phyloP scores from a whole-genome alignment of 2,797 vertebrate genomes.

The Poecile montanus region DNA sequence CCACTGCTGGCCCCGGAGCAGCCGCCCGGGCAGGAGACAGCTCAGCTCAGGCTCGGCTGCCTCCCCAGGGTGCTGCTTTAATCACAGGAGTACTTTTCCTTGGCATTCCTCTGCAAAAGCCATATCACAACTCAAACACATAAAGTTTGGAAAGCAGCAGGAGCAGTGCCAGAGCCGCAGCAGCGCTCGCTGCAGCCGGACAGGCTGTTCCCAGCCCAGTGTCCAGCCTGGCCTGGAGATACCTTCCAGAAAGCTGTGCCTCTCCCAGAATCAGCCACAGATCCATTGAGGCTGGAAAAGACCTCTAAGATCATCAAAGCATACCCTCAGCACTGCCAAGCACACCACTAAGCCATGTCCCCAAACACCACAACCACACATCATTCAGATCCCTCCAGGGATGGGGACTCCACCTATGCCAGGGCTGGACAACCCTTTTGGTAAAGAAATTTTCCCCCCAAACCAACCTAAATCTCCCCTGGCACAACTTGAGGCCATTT shows the following conservation, averaged over 20 bases:
- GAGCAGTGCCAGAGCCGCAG: accelerated
- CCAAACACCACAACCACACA: neutral
- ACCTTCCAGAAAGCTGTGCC: neutral
- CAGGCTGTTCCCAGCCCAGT: accelerated
- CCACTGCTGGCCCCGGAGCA: accelerated
- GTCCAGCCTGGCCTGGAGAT: neutral
- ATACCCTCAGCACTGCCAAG: neutral
- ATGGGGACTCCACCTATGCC: neutral
- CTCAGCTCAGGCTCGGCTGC: accelerated
- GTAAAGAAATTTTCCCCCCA: neutral
- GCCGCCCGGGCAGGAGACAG: accelerated
- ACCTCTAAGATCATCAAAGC: too few relatives aligned
- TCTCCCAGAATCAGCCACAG: neutral
- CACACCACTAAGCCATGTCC: neutral
- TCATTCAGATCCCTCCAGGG: neutral
- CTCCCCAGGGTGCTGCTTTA: neutral
- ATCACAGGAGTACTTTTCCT: neutral
- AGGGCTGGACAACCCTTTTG: neutral
- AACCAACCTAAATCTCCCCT: neutral
- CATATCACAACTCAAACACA: accelerated
- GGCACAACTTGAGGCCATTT: neutral
- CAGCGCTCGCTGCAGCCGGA: neutral
- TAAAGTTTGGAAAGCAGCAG: neutral
- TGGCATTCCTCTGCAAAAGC: neutral
- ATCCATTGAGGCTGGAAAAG: neutral